phyloP scores from a whole-genome alignment of 1,140 invertebrate species.

The Procambarus virginalis region DNA sequence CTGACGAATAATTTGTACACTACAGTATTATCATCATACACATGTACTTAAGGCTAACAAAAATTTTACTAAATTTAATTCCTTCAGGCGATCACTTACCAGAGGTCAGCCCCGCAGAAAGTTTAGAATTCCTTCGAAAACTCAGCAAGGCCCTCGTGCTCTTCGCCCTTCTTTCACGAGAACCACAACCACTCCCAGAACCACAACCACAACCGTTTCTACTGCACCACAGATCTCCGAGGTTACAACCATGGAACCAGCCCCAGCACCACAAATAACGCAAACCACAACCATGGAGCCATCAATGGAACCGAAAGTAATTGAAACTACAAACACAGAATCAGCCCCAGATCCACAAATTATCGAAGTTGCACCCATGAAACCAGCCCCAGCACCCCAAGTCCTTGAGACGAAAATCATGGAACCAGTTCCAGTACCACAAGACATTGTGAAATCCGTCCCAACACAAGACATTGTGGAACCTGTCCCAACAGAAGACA shows the following conservation, averaged over 20 bases:
- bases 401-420: not conserved
- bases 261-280: not conserved
- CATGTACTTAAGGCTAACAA: no score
- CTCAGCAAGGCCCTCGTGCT: not conserved
- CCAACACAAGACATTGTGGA: not conserved
- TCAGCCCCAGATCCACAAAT: not conserved
- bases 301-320: not conserved
- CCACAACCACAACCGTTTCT: slow-evolving; percentile 4
- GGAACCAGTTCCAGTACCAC: not conserved
- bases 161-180: not conserved
- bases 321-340: not conserved
- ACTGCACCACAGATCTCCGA: not conserved
- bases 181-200: not conserved
- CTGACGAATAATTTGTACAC: no score
- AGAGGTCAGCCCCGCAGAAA: not conserved
- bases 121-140: not conserved
- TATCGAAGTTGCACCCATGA: not conserved
- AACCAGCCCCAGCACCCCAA: not conserved
- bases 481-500: not conserved
- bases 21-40: no score
- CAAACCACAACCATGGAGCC: not conserved
- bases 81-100: not conserved
- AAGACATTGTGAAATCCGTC: not conserved
- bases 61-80: not conserved
- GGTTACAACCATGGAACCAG: not conserved